Evolutionary conservation across 2,113 vertebrate genomes (phyloP).

Genomic region (Glareola pratincola): DNA sequence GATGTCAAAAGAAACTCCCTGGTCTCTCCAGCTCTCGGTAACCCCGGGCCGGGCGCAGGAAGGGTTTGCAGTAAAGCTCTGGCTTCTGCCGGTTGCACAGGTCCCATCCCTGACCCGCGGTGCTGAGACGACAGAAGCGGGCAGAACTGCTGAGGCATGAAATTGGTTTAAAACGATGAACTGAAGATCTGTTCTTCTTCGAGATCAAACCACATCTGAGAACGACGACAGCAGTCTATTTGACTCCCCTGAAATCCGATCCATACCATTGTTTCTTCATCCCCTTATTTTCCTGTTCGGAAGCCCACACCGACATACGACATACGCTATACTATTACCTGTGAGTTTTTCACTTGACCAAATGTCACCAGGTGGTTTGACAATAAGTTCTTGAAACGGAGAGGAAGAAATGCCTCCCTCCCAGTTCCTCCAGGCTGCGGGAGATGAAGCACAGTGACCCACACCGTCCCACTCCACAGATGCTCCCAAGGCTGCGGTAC

Average conservation of each 20-base stretch:
- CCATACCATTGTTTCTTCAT: conserved; percentile 9
- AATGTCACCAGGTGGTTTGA: not conserved
- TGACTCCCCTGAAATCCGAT: conserved; percentile 47
- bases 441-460: not conserved
- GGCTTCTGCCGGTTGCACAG: not conserved
- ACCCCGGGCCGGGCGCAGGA: not conserved
- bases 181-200: conserved; percentile 63
- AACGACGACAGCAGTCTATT: conserved; percentile 48
- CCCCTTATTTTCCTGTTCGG: conserved; percentile 17
- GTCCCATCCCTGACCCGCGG: conserved; percentile 24
- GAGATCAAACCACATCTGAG: conserved; percentile 65
- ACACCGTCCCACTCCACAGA: not conserved
- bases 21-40: not conserved
- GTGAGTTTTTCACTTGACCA: not conserved
- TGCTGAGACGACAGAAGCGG: conserved; percentile 42
- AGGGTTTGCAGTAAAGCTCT: not conserved
- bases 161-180: conserved; percentile 78
- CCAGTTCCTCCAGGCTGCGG: fast-evolving
- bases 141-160: conserved; percentile 65
- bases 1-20: not conserved
- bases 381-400: not conserved
- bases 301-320: not conserved
- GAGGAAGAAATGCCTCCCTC: not conserved
- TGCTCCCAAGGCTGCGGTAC: not conserved
- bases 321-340: not conserved